Evolutionary conservation across 2,888 invertebrate species (phyloP).

Genomic region (Drosophila formosana): DNA sequence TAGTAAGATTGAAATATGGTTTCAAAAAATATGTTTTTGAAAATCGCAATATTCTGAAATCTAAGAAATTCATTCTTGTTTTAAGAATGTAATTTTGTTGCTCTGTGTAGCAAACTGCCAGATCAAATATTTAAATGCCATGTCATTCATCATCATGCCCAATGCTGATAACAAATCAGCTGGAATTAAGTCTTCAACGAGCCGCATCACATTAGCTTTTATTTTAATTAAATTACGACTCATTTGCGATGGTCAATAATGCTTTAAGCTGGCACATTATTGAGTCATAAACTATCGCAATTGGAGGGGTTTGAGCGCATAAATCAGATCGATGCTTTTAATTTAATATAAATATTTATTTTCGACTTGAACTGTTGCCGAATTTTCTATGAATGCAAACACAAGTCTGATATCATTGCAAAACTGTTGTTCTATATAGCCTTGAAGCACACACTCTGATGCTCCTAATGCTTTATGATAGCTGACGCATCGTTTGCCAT

Average conservation of each 20-base stretch:
- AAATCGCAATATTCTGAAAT: too few species aligned
- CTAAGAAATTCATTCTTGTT: too few species aligned
- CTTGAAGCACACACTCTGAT: slow-evolving; percentile 29
- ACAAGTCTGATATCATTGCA: slow-evolving; percentile 10
- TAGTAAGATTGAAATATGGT: too few species aligned
- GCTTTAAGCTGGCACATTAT: not conserved
- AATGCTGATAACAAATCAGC: too few species aligned
- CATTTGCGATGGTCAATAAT: not conserved
- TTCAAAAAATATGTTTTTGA: too few species aligned
- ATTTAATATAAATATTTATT: slow-evolving; percentile 28
- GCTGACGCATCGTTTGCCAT: slow-evolving; percentile 40
- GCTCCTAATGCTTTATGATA: slow-evolving; percentile 36
- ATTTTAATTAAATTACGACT: not conserved
- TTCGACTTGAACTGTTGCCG: not conserved
- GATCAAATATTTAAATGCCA: too few species aligned
- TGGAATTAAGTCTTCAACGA: too few species aligned
- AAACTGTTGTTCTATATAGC: slow-evolving; percentile 25
- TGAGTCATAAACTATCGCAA: not conserved
- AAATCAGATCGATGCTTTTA: slow-evolving; percentile 16
- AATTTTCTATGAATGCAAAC: not conserved
- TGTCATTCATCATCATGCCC: too few species aligned
- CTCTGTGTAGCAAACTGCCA: too few species aligned
- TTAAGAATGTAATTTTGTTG: too few species aligned
- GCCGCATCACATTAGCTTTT: too few species aligned
- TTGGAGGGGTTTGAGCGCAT: not conserved